Percentiles rank a stretch among this genome's conserved stretches.
phyloP scores from a whole-genome alignment of 1,140 invertebrate species.

The Neotoxoptera formosana region DNA sequence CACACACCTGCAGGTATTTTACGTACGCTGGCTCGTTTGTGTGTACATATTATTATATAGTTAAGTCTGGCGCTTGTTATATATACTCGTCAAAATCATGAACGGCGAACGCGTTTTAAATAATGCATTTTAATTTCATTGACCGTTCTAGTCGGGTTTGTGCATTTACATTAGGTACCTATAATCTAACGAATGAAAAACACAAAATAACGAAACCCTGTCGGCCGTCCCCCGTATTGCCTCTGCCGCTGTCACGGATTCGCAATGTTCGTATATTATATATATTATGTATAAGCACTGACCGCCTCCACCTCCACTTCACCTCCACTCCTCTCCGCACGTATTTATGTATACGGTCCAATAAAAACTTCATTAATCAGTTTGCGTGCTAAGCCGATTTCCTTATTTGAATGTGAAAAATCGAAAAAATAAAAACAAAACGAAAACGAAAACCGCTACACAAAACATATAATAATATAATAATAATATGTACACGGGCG shows the following conservation, averaged over 20 bases:
- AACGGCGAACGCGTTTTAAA: neutral
- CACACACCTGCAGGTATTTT: neutral
- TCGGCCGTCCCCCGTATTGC: neutral
- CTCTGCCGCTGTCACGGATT: neutral
- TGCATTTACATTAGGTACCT: neutral
- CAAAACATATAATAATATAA: neutral
- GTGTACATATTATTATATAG: neutral
- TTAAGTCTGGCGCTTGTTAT: neutral
- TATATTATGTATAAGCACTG: neutral
- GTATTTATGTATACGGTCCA: neutral
- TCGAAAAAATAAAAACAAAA: constrained; percentile 33
- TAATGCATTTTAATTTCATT: constrained; percentile 16
- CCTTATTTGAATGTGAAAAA: constrained; percentile 31
- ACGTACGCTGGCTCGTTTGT: neutral
- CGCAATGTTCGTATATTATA: neutral
- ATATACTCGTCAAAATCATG: neutral
- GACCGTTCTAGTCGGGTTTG: neutral
- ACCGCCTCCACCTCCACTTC: neutral
- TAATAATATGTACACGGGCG: neutral
- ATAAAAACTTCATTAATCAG: constrained; percentile 56
- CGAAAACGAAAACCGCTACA: constrained; percentile 5
- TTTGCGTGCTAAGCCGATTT: constrained; percentile 54
- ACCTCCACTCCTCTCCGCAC: neutral
- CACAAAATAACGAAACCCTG: neutral
- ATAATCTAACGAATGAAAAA: neutral